These are phyloP conservation scores for Coreoperca whiteheadi DNA, from an alignment of 2,113 vertebrate genomes.

Conservation along the genomic window DNA sequence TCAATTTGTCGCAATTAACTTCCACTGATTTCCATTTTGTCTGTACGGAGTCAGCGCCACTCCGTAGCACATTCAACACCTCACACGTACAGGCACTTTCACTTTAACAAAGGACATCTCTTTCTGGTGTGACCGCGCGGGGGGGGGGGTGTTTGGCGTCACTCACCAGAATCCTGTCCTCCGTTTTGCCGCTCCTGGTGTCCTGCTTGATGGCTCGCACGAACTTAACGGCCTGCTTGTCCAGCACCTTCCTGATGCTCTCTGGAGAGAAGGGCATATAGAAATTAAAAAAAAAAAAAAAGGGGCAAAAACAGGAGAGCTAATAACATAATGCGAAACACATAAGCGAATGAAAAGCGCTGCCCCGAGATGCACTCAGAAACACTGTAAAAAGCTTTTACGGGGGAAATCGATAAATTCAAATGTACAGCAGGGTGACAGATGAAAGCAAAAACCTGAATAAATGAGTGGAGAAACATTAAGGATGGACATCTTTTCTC, in stretches of 20 bases:
- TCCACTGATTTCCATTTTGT: constrained; percentile 34
- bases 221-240: constrained; percentile 84
- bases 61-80: constrained; percentile 30
- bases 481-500: neutral
- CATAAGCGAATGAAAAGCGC: constrained; percentile 31
- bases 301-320: constrained; percentile 10
- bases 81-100: neutral
- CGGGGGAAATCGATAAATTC: constrained; percentile 19
- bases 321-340: constrained; percentile 54
- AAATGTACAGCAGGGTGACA: constrained; percentile 10
- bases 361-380: constrained; percentile 33
- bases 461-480: neutral
- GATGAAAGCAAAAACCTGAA: constrained; percentile 22
- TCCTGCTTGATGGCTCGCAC: constrained; percentile 84
- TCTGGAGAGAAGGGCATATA: constrained; percentile 74
- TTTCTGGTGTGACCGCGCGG: neutral
- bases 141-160: neutral
- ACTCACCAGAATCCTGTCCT: constrained; percentile 86
- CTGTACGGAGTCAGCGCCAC: neutral
- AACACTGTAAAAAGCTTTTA: constrained; percentile 53
- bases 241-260: constrained; percentile 85
- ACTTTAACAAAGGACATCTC: constrained; percentile 12
- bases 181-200: constrained; percentile 79
- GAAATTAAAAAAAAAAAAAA: neutral
- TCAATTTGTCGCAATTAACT: constrained; percentile 60